Evolutionary conservation across 2,797 vertebrate genomes (phyloP), one percentile per base, ranked within the genome.

Genomic region (Uromys caudimaculatus): DNA sequence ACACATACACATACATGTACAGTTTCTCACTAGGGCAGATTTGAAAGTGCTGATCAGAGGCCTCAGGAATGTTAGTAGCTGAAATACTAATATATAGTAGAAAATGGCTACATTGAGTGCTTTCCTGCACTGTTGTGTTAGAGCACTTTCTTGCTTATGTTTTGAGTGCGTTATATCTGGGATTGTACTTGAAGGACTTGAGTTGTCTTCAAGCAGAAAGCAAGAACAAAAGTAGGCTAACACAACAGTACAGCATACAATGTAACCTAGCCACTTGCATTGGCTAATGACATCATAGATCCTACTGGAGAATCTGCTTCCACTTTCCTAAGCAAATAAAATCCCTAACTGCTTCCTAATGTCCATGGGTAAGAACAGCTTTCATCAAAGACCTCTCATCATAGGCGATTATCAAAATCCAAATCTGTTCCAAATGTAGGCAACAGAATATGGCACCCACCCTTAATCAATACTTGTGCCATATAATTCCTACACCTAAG

Each of bases 71-170:
- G 52, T 76, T 54, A 4, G 5, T 7, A 54, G 29, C 3, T 44
- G 64, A 75, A 64, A 54, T 27, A 67, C 62, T 85, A 24, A 1
- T 8, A 1, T 50, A 76, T 21, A 67, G 21, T 44, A 54, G 16
- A 52, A 90, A 77, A 62, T 41, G 41, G 1, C 62, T 83, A 32
- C 17, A 32, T 75, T 73, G 54, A 60, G 71, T 92, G 3, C 32
- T 90, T 54, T 91, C n/a, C 89, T 79, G 7, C 3, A 44, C 67
- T 95, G 27, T 35, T 92, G 2, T 94, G 41, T 85, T 84, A 78
- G 56, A 19, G 5, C 14, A 82, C 32, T 83, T 82, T 24, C 52
- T 14, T 3, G 78, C 38, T 1, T 35, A 19, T 21, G 4, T 52
- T 86, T 1, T 52, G 29, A 50, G 10, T 9, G 27, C 6, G 16